Evolutionary conservation across 2,113 vertebrate species (phyloP).

Genomic region (human (Homo sapiens)): DNA sequence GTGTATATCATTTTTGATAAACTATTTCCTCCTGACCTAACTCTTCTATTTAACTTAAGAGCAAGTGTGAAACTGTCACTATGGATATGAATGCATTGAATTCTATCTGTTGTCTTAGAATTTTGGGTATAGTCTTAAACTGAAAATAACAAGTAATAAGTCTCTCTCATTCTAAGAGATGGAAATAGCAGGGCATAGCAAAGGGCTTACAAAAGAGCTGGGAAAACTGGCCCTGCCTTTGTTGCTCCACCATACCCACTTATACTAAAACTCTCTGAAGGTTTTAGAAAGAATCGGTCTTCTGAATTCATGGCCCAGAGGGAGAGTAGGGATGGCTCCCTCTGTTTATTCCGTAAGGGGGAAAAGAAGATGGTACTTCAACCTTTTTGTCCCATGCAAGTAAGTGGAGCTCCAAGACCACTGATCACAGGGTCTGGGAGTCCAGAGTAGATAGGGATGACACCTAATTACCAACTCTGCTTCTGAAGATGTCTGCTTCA

Average conservation of each 20-base stretch:
- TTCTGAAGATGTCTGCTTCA: neutral
- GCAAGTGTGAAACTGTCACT: neutral
- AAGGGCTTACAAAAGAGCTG: neutral
- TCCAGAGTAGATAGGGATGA: neutral
- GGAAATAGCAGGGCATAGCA: neutral
- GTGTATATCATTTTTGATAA: neutral
- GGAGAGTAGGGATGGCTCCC: neutral
- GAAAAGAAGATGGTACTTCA: neutral
- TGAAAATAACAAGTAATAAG: neutral
- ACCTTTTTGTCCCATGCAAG: neutral
- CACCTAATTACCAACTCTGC: neutral
- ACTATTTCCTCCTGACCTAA: neutral
- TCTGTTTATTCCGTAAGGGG: neutral
- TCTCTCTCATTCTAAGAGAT: neutral
- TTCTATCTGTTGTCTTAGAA: neutral
- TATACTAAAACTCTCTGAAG: neutral
- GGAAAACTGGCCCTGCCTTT: neutral
- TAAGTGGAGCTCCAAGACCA: neutral
- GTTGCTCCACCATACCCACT: neutral
- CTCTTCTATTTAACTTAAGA: neutral
- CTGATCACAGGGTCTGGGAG: neutral
- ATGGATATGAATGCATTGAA: neutral
- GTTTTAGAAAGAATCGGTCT: neutral
- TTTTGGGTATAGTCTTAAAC: neutral
- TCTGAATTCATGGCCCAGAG: neutral